phyloP scores from a whole-genome alignment of 1,140 invertebrate species.

The Drosophila serrata region DNA sequence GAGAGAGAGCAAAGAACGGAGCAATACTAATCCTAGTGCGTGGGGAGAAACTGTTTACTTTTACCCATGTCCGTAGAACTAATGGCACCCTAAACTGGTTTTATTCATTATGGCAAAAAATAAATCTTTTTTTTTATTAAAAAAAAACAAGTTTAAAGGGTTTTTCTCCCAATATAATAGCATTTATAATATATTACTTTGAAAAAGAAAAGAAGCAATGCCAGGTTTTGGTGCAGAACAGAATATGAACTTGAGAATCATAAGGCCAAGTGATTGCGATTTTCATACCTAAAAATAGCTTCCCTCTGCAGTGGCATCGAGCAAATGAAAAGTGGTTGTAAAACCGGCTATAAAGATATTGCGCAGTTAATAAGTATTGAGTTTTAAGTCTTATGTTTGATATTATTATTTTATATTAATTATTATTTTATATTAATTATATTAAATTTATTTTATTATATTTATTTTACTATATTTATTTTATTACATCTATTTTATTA shows the following conservation, averaged over 20 bases:
- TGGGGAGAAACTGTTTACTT: slow-evolving; percentile 16
- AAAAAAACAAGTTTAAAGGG: no score
- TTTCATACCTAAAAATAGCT: not conserved
- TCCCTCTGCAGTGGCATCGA: no score
- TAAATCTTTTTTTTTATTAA: slow-evolving; percentile 51
- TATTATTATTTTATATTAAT: not conserved
- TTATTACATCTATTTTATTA: not conserved
- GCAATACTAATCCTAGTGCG: slow-evolving; percentile 14
- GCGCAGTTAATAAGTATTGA: no score
- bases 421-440: not conserved
- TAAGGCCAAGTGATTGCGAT: not conserved
- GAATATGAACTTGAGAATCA: slow-evolving; percentile 3
- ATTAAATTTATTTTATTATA: not conserved
- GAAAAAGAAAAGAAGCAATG: no score
- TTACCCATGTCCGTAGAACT: slow-evolving; percentile 45
- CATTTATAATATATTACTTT: not conserved
- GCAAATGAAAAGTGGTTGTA: not conserved
- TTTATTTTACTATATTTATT: not conserved
- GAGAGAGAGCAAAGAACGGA: not conserved
- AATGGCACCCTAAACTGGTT: slow-evolving; percentile 50
- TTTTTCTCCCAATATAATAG: not conserved
- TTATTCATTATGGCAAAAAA: slow-evolving; percentile 53
- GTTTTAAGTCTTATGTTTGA: no score
- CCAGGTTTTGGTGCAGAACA: no score
- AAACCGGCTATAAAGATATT: not conserved